Evolutionary conservation across 23 tunicate genomes (phyloP), one percentile per base, ranked within the genome.

Genomic region (Trididemnum clinides): DNA sequence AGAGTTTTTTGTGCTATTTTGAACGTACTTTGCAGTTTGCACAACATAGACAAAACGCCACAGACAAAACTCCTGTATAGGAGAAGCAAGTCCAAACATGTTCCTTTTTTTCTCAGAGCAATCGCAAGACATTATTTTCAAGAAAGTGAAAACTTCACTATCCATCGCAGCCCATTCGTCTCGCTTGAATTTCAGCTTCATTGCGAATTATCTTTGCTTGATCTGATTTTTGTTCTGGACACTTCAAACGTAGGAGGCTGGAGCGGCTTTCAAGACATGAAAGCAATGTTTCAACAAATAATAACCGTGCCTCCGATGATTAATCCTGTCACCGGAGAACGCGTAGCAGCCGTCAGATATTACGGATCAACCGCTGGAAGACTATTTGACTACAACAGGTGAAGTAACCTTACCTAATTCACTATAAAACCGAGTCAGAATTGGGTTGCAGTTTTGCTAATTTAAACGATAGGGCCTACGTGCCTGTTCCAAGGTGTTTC

Each of bases 281-380:
- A 70, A 50, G 66, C 1, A 1, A 25, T 83, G 1, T 0, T 50
- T 6, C 12, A 39, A 1, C 49, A 83, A 0, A 32, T 83, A 27
- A 6, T 44, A 0, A 0, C 27, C 20, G 78, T 19, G 21, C 6
- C 51, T 50, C 80, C 87, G 2, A 50, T 69, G 1, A 18, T 83
- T 18, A 27, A 30, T 26, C 39, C 33, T 19, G 50, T n/a, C 26
- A 83, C 27, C 1, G 87, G 87, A 34, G 71, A 64, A 1, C 27
- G 87, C 2, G 63, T 83, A 1, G 79, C 87, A 1, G 87, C 80
- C 0, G 66, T 83, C 3, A 70, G 34, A 51, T 83, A 83, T 33
- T 50, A 39, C 22, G 25, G 20, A n/a, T n/a, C n/a, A n/a, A n/a
- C n/a, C n/a, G n/a, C n/a, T n/a, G n/a, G n/a, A n/a, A n/a, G n/a